phyloP scores from a whole-genome alignment of 1,140 invertebrate species.

The Lamellibrachia luymesi region DNA sequence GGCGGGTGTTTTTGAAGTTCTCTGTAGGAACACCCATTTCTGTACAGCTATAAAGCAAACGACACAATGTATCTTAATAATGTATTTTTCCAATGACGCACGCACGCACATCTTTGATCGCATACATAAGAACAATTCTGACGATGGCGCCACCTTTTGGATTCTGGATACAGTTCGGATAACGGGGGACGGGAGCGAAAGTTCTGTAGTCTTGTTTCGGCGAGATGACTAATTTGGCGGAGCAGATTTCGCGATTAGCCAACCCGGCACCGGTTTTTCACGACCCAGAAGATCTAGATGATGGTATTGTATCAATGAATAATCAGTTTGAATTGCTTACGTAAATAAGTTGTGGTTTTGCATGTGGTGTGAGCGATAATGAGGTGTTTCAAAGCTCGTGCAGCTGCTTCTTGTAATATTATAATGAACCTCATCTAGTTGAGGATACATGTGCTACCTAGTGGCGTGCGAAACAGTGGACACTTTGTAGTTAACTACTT shows the following conservation, averaged over 20 bases:
- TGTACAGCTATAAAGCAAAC: no score
- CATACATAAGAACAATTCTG: no score
- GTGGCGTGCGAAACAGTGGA: no score
- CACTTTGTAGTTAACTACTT: no score
- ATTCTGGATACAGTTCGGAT: background rate
- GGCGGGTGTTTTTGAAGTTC: no score
- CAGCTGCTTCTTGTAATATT: background rate
- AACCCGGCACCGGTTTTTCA: slow-evolving; percentile 41
- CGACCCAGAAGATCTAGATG: slow-evolving; percentile 44
- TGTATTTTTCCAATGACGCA: no score
- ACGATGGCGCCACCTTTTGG: background rate
- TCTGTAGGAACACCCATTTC: no score
- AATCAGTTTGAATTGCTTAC: background rate
- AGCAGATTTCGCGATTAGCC: slow-evolving; percentile 36
- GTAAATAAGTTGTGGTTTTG: background rate
- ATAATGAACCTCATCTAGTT: no score
- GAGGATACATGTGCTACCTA: no score
- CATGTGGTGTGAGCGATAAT: background rate
- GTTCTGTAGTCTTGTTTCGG: background rate
- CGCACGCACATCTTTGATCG: no score
- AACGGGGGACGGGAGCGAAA: background rate
- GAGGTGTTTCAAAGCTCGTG: background rate
- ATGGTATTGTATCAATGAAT: slow-evolving; percentile 26
- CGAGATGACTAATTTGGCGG: slow-evolving; percentile 33
- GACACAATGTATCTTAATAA: no score